Evolutionary conservation across 1,140 invertebrate genomes (phyloP).

Genomic region (Cyclina sinensis): DNA sequence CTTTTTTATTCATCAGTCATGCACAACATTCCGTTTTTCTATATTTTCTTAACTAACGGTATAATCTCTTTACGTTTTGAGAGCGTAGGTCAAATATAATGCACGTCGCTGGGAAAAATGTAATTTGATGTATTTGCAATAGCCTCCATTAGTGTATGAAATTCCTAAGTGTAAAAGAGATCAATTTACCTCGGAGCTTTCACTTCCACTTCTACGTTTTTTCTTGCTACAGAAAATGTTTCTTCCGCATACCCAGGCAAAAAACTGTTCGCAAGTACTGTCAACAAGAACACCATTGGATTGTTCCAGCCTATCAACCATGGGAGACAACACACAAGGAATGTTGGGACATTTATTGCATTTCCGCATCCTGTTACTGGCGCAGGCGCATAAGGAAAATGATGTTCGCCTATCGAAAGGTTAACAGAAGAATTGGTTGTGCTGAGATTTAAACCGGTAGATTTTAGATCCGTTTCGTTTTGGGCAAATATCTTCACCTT

Average conservation of each 20-base stretch:
- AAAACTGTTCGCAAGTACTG: not conserved
- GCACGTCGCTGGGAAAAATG: no score
- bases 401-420: not conserved
- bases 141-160: no score
- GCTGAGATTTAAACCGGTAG: not conserved
- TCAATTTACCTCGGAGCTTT: slow-evolving; percentile 4
- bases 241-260: not conserved
- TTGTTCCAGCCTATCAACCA: not conserved
- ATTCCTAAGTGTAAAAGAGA: no score
- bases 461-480: not conserved
- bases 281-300: not conserved
- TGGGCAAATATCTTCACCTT: not conserved
- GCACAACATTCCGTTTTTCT: no score
- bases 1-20: no score
- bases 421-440: slow-evolving; percentile 9
- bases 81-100: no score
- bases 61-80: no score
- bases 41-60: no score
- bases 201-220: slow-evolving; percentile 26
- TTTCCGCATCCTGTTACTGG: slow-evolving; percentile 38
- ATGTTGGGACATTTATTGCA: not conserved
- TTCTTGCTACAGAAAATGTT: not conserved
- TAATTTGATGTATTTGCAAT: no score
- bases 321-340: not conserved
- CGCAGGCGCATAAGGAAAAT: not conserved